Conservation (phyloP, 2,113 vertebrate species). For the Numenius arquata region DNA sequence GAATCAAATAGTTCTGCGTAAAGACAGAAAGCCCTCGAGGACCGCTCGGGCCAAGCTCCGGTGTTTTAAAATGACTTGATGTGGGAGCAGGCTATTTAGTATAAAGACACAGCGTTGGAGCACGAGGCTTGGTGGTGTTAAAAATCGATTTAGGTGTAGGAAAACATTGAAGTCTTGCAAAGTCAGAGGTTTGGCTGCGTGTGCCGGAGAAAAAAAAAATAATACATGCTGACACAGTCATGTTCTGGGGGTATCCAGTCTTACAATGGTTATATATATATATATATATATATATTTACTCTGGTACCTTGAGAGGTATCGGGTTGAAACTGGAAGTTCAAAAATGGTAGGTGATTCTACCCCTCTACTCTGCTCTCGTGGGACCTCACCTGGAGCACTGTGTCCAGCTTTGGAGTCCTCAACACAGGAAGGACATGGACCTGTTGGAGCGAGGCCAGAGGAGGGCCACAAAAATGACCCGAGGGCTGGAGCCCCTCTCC, state of each 20-base stretch:
- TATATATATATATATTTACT: not conserved
- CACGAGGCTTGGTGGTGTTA: not conserved
- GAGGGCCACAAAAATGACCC: too few relatives aligned
- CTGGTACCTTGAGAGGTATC: not conserved
- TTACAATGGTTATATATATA: not conserved
- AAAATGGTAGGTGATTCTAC: too few relatives aligned
- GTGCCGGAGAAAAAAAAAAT: not conserved
- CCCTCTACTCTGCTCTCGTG: too few relatives aligned
- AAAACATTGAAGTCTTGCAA: not conserved
- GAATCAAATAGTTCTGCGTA: not conserved
- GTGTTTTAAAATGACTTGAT: not conserved
- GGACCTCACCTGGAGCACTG: too few relatives aligned
- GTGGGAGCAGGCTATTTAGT: not conserved
- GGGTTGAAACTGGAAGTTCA: not conserved
- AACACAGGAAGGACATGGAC: too few relatives aligned
- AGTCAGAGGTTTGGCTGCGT: not conserved
- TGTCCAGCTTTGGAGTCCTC: too few relatives aligned
- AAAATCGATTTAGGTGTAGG: not conserved
- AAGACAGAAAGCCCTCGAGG: not conserved
- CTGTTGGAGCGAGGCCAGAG: too few relatives aligned
- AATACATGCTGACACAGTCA: not conserved
- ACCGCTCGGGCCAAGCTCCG: not conserved
- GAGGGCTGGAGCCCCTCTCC: too few relatives aligned
- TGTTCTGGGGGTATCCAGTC: accelerated
- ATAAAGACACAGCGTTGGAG: not conserved